These are phyloP conservation scores for Chrysaora quinquecirrha DNA, from an alignment of 30 jellyfish, hydroid and myxozoan genomes.

Conservation along the genomic window DNA sequence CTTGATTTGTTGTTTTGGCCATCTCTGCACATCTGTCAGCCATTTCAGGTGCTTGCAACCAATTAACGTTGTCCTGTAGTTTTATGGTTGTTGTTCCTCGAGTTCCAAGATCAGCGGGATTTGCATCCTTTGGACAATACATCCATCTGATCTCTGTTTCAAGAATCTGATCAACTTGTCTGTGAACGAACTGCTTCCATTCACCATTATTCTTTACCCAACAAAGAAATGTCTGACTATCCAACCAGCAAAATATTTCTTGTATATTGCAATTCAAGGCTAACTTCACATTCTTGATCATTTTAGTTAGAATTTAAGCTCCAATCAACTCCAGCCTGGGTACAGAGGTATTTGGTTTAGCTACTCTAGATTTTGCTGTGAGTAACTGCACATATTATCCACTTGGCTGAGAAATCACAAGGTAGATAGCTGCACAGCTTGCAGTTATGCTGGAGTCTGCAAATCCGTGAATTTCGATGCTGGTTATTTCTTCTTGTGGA, in stretches of 20 bases:
- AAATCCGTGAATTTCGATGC: conserved; percentile 9
- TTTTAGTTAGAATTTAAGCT: conserved; percentile 5
- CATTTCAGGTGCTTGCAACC: conserved; percentile 30
- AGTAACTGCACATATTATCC: not conserved
- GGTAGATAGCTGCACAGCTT: conserved; percentile 15
- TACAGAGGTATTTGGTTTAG: conserved; percentile 16
- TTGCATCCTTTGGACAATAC: conserved; percentile 25
- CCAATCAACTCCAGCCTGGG: conserved; percentile 26
- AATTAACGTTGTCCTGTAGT: not conserved
- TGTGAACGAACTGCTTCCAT: conserved; percentile 14
- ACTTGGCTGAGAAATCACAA: conserved; percentile 1
- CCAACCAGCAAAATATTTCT: conserved; percentile 6
- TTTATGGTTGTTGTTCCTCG: conserved; percentile 34
- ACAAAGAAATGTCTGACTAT: too few species aligned
- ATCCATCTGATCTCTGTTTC: conserved; percentile 32
- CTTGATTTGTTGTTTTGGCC: conserved; percentile 10
- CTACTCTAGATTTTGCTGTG: conserved; percentile 29
- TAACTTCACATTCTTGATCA: conserved; percentile 10
- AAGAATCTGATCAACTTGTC: not conserved
- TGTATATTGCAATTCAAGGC: not conserved
- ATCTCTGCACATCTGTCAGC: not conserved
- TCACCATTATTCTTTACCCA: too few species aligned
- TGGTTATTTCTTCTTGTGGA: conserved; percentile 4
- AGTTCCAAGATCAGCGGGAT: conserved; percentile 43
- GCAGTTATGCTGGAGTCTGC: conserved; percentile 3